Percentiles rank a stretch among this genome's conserved stretches.
Conservation (phyloP, 2,113 vertebrate genomes). For the Hemicordylus capensis region DNA sequence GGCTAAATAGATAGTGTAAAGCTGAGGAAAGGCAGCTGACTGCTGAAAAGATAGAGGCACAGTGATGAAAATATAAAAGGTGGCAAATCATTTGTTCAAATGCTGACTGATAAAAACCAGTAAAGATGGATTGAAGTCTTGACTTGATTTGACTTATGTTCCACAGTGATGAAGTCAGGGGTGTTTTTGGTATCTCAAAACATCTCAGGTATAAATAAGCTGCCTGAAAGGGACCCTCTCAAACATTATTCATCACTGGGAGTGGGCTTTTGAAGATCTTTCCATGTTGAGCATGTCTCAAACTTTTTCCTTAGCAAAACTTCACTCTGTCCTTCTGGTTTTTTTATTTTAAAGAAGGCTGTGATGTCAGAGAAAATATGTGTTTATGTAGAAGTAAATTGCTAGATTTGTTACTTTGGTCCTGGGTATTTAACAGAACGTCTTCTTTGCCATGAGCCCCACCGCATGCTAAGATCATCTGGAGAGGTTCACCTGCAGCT, state of each 20-base stretch:
- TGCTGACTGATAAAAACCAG: slow-evolving; percentile 75
- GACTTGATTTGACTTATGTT: slow-evolving; percentile 79
- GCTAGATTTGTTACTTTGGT: background rate
- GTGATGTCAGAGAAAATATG: slow-evolving; percentile 43
- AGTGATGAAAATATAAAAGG: slow-evolving; percentile 75
- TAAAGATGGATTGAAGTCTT: slow-evolving; percentile 76
- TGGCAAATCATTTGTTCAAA: slow-evolving; percentile 73
- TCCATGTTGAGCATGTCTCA: slow-evolving; percentile 57
- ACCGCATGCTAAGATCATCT: no score
- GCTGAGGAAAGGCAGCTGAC: slow-evolving; percentile 68
- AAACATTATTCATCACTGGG: slow-evolving; percentile 68
- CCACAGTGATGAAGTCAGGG: slow-evolving; percentile 65
- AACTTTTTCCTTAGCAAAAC: slow-evolving; percentile 61
- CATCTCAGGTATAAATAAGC: slow-evolving; percentile 74
- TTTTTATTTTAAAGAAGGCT: slow-evolving; percentile 43
- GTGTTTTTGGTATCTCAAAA: slow-evolving; percentile 69
- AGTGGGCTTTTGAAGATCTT: slow-evolving; percentile 63
- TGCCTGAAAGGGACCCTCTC: slow-evolving; percentile 69
- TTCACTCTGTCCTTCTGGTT: slow-evolving; percentile 49
- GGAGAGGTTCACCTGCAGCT: no score
- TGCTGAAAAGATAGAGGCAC: slow-evolving; percentile 67
- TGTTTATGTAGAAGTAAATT: slow-evolving; percentile 38
- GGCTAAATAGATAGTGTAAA: slow-evolving; percentile 74
- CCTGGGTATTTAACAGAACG: no score
- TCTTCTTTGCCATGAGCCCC: no score